Base-by-base conservation (phyloP, 2,113 vertebrate species). In the Centropristis striata region DNA sequence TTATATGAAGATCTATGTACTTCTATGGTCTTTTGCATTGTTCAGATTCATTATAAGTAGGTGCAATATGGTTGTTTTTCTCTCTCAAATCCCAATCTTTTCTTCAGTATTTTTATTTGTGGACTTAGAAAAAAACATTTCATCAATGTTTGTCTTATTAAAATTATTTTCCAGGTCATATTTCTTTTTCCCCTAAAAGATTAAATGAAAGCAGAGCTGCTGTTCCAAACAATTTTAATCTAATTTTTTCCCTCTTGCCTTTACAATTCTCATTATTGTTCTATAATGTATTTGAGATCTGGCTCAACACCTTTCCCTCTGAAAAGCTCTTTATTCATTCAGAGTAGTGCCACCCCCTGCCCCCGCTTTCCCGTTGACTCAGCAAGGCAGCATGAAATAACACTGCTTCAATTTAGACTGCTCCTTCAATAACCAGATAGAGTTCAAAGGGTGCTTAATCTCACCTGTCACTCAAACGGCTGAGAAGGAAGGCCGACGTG, bases 391-490 rank as follows among this genome's bases (percentile, higher is more conserved):
- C 70, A 59, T 88, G 79, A 92, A 94, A 94, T 93, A 93, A 94
- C 89, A 85, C 83, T 78, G 77, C 92, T 93, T 93, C 89, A 92
- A 91, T 91, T 92, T 91, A 85, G 74, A 78, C 83, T 46, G 77
- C 78, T 89, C 73, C 80, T 90, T 79, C 89, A 92, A 91, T 92
- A 91, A 91, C 70, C 64, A 91, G 78, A 92, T 88, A 82, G 84
- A 85, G 90, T 91, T 92, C 91, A 90, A 92, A 92, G 90, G 91
- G 84, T 81, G 80, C 87, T 92, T 92, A 91, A 94, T 94, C 90
- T 94, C 65, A 80, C 66, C 92, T 77, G 92, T 87, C 92, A 91
- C 78, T 93, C 92, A 94, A 78, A 47, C 36, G 23, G 78, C 66
- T 44, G 75, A 71, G 81, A 83, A 72, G 71, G 82, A 73, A 85